A percentile compares a stretch with the other conserved stretches of the same genome.
phyloP scores from a whole-genome alignment of 2,797 vertebrate species.

The Crotalus adamanteus region DNA sequence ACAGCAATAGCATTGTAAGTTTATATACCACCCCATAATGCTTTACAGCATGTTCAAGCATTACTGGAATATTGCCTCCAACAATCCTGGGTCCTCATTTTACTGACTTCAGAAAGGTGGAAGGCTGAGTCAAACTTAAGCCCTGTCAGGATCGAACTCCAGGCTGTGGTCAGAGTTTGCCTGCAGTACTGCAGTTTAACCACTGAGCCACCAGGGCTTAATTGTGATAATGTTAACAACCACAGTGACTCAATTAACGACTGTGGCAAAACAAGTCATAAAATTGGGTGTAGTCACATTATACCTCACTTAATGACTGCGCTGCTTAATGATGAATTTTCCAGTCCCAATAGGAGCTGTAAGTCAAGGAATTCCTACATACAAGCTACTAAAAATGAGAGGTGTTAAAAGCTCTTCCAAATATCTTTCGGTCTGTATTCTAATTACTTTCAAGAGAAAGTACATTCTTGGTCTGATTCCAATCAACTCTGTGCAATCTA shows the following conservation, averaged over 20 bases:
- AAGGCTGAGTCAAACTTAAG: background rate
- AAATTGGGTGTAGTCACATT: background rate
- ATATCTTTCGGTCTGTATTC: background rate
- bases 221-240: background rate
- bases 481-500: background rate
- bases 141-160: accelerated
- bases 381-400: background rate
- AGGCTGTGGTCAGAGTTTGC: background rate
- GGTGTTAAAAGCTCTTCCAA: background rate
- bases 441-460: background rate
- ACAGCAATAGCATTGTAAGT: background rate
- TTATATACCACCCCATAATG: background rate
- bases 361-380: background rate
- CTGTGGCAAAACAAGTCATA: background rate
- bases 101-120: background rate
- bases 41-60: background rate
- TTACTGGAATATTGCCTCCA: background rate
- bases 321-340: background rate
- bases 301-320: background rate
- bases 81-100: background rate
- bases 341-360: background rate
- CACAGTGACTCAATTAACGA: background rate
- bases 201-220: background rate
- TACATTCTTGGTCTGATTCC: background rate
- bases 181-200: background rate